phyloP scores from a whole-genome alignment of 2,113 vertebrate species.

The Perognathus longimembris region DNA sequence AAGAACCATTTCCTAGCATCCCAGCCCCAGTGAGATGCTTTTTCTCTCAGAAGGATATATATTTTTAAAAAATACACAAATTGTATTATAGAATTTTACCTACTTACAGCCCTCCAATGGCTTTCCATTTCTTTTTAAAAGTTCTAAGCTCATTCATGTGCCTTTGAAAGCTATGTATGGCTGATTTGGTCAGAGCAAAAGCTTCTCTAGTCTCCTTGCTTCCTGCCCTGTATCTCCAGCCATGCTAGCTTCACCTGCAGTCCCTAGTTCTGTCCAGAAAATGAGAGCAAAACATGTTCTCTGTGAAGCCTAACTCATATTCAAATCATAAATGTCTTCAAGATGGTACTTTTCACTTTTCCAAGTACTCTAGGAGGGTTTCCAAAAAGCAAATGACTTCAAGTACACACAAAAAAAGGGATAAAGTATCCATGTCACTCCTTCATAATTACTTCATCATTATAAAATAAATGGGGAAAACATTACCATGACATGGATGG shows the following conservation, averaged over 20 bases:
- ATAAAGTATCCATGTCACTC: constrained; percentile 33
- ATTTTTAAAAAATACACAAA: neutral
- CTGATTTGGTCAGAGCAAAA: neutral
- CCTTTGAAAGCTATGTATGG: neutral
- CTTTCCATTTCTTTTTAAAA: constrained; percentile 5
- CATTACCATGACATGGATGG: constrained; percentile 72
- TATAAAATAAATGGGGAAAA: constrained; percentile 71
- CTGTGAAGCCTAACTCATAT: constrained; percentile 49
- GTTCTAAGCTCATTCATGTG: neutral
- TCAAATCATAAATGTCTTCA: constrained; percentile 13
- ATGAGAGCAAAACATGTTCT: neutral
- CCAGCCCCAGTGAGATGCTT: neutral
- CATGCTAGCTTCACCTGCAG: neutral
- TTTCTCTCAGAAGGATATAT: neutral
- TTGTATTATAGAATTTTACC: neutral
- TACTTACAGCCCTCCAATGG: neutral
- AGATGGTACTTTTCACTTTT: neutral
- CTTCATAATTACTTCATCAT: constrained; percentile 67
- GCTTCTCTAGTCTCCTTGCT: neutral
- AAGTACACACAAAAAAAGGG: constrained; percentile 57
- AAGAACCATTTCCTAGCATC: rapidly evolving
- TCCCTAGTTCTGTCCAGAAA: neutral
- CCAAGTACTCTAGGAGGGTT: neutral
- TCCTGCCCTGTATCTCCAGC: neutral
- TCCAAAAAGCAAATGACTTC: constrained; percentile 50